These are phyloP conservation scores for Parus major DNA, from an alignment of 2,113 vertebrate species.

Conservation along the genomic window DNA sequence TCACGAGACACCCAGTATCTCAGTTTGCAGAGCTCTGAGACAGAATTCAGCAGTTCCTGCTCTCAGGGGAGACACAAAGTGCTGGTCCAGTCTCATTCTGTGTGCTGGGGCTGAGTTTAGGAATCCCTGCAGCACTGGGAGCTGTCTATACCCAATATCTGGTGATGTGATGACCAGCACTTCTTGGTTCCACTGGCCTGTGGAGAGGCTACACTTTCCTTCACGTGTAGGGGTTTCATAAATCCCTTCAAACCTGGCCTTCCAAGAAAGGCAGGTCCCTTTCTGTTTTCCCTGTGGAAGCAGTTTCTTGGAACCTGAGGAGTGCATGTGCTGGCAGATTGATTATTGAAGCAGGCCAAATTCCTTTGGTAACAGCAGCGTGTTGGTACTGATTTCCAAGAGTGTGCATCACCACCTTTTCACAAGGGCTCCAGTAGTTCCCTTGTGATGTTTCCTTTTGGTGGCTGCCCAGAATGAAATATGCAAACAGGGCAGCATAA, in stretches of 20 bases:
- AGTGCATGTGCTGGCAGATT: background rate
- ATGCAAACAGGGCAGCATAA: background rate
- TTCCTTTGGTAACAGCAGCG: background rate
- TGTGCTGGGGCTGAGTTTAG: background rate
- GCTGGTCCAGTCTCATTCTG: background rate
- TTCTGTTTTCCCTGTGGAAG: background rate
- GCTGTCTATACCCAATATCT: background rate
- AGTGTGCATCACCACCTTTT: background rate
- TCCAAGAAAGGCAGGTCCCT: background rate
- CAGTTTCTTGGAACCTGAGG: background rate
- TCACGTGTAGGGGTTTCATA: background rate
- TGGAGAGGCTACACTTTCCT: background rate
- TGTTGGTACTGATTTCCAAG: background rate
- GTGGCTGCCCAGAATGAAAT: background rate
- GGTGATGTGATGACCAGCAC: background rate
- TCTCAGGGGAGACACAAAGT: background rate
- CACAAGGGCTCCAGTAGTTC: background rate
- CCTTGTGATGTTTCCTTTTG: background rate
- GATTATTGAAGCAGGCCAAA: background rate
- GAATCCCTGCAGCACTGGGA: background rate
- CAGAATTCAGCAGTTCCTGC: background rate
- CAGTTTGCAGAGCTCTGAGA: background rate
- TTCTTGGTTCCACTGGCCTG: background rate
- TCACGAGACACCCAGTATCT: background rate
- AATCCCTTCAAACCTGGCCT: background rate